These are phyloP conservation scores for Lates japonicus DNA, from an alignment of 2,797 vertebrate genomes.

Conservation along the genomic window DNA sequence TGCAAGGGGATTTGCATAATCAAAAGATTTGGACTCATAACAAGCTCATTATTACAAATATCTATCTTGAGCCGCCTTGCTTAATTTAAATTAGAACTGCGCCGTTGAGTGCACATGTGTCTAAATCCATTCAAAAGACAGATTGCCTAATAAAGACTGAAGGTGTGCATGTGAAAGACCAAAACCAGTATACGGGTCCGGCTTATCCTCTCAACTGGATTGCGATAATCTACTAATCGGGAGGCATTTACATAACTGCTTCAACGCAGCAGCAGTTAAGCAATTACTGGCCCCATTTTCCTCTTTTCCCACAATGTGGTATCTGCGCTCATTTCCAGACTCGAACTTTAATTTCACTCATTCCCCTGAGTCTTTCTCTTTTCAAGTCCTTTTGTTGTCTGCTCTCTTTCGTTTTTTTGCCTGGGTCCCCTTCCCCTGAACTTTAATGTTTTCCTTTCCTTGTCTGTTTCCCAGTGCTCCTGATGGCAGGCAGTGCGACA, in stretches of 20 bases:
- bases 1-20: constrained; percentile 66
- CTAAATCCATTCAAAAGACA: constrained; percentile 52
- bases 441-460: constrained; percentile 22
- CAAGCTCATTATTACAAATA: constrained; percentile 64
- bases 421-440: neutral
- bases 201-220: constrained; percentile 79
- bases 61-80: constrained; percentile 59
- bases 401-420: constrained; percentile 30
- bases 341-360: constrained; percentile 49
- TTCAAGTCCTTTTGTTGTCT: constrained; percentile 36
- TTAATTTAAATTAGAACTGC: constrained; percentile 43
- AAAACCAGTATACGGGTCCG: constrained; percentile 51
- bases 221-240: constrained; percentile 79
- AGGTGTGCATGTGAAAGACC: constrained; percentile 57
- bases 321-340: constrained; percentile 48
- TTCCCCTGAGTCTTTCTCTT: constrained; percentile 28
- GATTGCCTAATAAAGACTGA: constrained; percentile 54
- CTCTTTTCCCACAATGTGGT: constrained; percentile 51
- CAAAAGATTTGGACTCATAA: constrained; percentile 58
- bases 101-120: constrained; percentile 37
- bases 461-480: neutral
- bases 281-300: constrained; percentile 67
- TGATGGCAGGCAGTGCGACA: neutral
- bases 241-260: constrained; percentile 77
- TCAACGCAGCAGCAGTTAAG: constrained; percentile 70